These are phyloP conservation scores for Ageneiosus marmoratus DNA, from an alignment of 2,113 vertebrate genomes.

Conservation along the genomic window DNA sequence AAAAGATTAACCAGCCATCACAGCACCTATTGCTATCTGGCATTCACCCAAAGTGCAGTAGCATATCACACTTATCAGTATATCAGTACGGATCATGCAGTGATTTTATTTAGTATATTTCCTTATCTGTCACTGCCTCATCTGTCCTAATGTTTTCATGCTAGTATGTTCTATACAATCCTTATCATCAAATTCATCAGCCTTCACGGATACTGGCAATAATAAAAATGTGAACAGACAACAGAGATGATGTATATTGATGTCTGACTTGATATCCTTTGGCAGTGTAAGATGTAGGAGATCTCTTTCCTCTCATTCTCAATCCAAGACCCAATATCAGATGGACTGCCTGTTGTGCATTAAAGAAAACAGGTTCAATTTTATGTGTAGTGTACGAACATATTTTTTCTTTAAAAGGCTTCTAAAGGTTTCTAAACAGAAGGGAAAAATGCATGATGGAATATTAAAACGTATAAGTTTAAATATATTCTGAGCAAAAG, in stretches of 20 bases:
- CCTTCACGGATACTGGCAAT: conserved; percentile 25
- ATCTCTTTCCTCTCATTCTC: conserved; percentile 18
- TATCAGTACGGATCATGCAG: background rate
- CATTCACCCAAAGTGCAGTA: background rate
- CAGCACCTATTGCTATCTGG: background rate
- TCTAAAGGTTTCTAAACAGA: conserved; percentile 13
- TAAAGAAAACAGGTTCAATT: conserved; percentile 17
- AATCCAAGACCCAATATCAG: conserved; percentile 19
- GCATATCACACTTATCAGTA: background rate
- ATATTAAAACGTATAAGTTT: background rate
- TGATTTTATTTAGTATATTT: background rate
- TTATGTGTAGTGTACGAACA: background rate
- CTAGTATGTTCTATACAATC: background rate
- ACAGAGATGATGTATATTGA: background rate
- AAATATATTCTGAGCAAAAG: background rate
- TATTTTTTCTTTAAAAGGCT: background rate
- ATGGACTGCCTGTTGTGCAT: background rate
- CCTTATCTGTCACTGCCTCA: background rate
- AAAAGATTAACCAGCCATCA: background rate
- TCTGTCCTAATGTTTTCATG: background rate
- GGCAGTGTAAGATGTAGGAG: conserved; percentile 33
- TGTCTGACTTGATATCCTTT: conserved; percentile 36
- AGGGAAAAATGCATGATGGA: background rate
- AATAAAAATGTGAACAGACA: background rate
- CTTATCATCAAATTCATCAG: conserved; percentile 35